Base-by-base conservation (phyloP, 92 coral and sea anemone genomes). In the Hydrozoanthus gracilis region DNA sequence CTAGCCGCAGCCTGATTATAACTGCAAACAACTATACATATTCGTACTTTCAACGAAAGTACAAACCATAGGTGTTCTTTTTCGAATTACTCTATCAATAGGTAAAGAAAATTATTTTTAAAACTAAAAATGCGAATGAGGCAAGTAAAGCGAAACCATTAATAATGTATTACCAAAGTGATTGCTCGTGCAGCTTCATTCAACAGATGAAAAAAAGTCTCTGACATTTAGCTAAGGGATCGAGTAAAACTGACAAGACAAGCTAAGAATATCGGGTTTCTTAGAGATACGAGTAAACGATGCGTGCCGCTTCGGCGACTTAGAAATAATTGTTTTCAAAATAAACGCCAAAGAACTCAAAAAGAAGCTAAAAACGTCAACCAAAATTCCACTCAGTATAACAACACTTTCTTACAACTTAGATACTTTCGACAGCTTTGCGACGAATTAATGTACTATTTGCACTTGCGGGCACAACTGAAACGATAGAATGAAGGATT, bases 91-190 rank as follows among this genome's bases (percentile, higher is more conserved):
- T 27, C 39, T 27, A 0, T 27, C 39, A 27, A 27, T 27, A 27
- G 39, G 39, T 27, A 20, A 16, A 65, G 27, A 66, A 66, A 3
- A 16, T 18, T 66, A 12, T 66, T 66, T 75, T 73, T 2, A 71
- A 16, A 62, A 62, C 69, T 62, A 62, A 62, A 78, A 61, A 46
- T 61, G 84, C 55, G 58, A 79, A 62, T 39, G 55, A 79, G 67
- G 20, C 60, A 62, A 46, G 73, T 61, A 73, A 15, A 64, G 7
- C 64, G 20, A 62, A 79, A 3, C 7, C 84, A 79, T 79, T 46
- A 79, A 79, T 79, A 62, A 79, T 79, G 84, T 12, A 79, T 45
- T 13, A 44, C 2, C n/a, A 64, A 79, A 79, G 58, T n/a, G 71
- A 66, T 61, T 79, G 62, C 60, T 60, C 7, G 3, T 16, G 55